Evolutionary conservation across 64 coral and sea anemone species (phyloP).

Genomic region (Stichodactyla helianthus): DNA sequence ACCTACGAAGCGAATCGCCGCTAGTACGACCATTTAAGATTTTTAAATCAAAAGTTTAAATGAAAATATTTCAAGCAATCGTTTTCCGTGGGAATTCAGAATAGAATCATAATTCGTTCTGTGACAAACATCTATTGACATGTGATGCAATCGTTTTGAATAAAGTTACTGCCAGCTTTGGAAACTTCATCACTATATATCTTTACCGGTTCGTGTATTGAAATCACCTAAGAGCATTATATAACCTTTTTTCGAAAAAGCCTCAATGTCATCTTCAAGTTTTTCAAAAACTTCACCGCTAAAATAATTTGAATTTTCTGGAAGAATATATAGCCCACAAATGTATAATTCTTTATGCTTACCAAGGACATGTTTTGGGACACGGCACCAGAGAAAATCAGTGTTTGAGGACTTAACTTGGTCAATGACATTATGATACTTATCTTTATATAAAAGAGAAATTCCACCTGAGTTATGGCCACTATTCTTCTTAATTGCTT

Average conservation of each 20-base stretch:
- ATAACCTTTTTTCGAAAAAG: conserved; percentile 22
- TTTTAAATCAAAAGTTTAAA: conserved; percentile 28
- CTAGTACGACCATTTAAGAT: conserved; percentile 42
- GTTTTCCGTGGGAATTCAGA: conserved; percentile 33
- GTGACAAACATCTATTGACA: too few relatives aligned
- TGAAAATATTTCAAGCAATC: conserved; percentile 27
- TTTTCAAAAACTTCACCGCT: conserved; percentile 25
- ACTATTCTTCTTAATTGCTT: not conserved
- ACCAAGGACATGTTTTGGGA: conserved; percentile 4
- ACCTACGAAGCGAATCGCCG: conserved; percentile 37
- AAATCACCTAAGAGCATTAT: too few relatives aligned
- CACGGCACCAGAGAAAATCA: conserved; percentile 9
- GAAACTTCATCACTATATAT: too few relatives aligned
- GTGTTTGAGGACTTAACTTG: conserved; percentile 10
- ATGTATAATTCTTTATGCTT: conserved; percentile 22
- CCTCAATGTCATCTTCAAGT: conserved; percentile 33
- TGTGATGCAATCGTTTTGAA: too few relatives aligned
- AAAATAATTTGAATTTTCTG: conserved; percentile 51
- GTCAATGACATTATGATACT: not conserved
- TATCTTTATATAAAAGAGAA: not conserved
- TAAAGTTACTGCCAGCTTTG: too few relatives aligned
- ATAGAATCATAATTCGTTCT: conserved; percentile 31
- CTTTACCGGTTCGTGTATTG: too few relatives aligned
- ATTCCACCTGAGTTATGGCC: too few relatives aligned
- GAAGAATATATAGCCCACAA: conserved; percentile 28